Evolutionary conservation across 2,113 vertebrate genomes (phyloP).

Genomic region (Ammodramus savannarum): DNA sequence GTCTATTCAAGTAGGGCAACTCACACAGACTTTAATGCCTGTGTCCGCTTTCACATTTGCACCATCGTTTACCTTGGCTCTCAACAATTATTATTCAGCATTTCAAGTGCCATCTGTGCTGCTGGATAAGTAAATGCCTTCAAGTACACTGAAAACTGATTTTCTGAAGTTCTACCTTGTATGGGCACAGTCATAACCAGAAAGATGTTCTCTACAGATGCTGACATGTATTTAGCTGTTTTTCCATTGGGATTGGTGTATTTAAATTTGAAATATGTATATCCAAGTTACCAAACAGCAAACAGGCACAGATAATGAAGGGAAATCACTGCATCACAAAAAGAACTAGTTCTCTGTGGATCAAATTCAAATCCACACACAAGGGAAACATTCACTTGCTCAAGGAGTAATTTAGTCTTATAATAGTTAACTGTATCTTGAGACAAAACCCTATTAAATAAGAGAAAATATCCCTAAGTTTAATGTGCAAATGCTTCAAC

Average conservation of each 20-base stretch:
- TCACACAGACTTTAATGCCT: neutral
- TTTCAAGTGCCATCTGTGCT: constrained; percentile 69
- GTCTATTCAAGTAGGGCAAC: neutral
- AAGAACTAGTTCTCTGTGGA: neutral
- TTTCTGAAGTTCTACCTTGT: constrained; percentile 59
- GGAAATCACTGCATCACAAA: constrained; percentile 54
- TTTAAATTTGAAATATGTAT: constrained; percentile 63
- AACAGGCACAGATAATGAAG: constrained; percentile 27
- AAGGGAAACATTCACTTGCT: neutral
- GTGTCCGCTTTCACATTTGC: neutral
- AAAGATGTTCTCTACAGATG: constrained; percentile 33
- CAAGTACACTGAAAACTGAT: constrained; percentile 58
- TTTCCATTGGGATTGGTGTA: constrained; percentile 24
- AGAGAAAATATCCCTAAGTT: neutral
- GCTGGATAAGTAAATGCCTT: constrained; percentile 69
- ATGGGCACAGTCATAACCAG: constrained; percentile 33
- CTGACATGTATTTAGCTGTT: constrained; percentile 48
- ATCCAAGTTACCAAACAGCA: constrained; percentile 44
- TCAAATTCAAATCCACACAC: constrained; percentile 29
- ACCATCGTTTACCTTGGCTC: constrained; percentile 34
- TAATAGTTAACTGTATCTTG: constrained; percentile 13
- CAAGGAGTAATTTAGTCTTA: neutral
- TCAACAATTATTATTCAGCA: constrained; percentile 64
- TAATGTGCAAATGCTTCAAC: neutral
- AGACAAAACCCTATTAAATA: constrained; percentile 29